A percentile compares a stretch with the other conserved stretches of the same genome.
Evolutionary conservation across 2,113 vertebrate species (phyloP).

Genomic region (Speoplatyrhinus poulsoni): DNA sequence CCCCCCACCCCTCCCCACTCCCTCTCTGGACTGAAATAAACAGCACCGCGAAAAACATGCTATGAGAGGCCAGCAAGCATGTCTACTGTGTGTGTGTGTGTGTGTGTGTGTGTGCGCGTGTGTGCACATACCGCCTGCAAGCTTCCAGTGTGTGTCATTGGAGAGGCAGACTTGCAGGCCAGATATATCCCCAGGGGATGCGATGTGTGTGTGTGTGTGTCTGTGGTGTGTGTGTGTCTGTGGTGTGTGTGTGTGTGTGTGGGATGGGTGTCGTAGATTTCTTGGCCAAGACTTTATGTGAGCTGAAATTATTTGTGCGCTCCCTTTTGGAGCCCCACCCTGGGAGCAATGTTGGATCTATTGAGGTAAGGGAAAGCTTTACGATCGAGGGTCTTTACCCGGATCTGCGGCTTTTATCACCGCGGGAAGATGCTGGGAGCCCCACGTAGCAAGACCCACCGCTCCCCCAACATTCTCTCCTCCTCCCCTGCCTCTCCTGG

Average conservation of each 20-base stretch:
- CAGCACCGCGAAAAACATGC: conserved; percentile 44
- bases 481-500: conserved; percentile 79
- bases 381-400: too few species aligned
- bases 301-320: conserved; percentile 88
- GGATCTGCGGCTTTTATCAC: conserved; percentile 83
- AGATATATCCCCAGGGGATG: conserved; percentile 84
- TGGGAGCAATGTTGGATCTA: conserved; percentile 85
- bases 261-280: too few species aligned
- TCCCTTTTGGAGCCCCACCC: conserved; percentile 86
- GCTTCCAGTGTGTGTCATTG: conserved; percentile 76
- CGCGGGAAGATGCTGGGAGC: conserved; percentile 82
- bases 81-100: conserved; percentile 31
- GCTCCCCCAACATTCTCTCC: not conserved
- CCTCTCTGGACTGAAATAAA: conserved; percentile 43
- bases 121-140: conserved; percentile 70
- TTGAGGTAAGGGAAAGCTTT: too few species aligned
- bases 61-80: conserved; percentile 33
- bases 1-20: conserved; percentile 14
- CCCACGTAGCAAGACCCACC: conserved; percentile 77
- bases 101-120: conserved; percentile 8
- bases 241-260: too few species aligned
- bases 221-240: too few species aligned
- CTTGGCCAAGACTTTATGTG: conserved; percentile 79
- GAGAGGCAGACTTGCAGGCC: conserved; percentile 84
- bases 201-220: too few species aligned